Percentiles rank a stretch among this genome's conserved stretches.
These are phyloP conservation scores for Corythoichthys haematopterus DNA, from an alignment of 2,113 vertebrate genomes.

Conservation along the genomic window DNA sequence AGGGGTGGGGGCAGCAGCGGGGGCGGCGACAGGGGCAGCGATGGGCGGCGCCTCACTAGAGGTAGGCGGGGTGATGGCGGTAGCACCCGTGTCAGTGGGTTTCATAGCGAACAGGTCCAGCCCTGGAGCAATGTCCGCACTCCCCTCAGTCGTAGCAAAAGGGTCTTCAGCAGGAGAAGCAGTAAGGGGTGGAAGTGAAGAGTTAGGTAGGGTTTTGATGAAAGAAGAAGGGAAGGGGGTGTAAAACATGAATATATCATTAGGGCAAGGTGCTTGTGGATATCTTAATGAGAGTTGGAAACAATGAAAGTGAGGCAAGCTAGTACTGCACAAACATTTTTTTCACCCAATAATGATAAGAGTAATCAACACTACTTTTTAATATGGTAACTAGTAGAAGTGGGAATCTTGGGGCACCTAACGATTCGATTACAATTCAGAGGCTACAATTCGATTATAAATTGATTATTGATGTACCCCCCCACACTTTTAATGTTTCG, in stretches of 20 bases:
- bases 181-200: slow-evolving; percentile 33
- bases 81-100: slow-evolving; percentile 81
- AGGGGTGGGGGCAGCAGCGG: slow-evolving; percentile 74
- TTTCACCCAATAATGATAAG: too few species aligned
- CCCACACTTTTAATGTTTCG: too few species aligned
- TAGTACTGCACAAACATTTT: slow-evolving; percentile 10
- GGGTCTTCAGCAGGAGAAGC: slow-evolving; percentile 85
- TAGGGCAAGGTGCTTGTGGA: slow-evolving; percentile 9
- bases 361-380: too few species aligned
- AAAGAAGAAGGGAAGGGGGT: slow-evolving; percentile 70
- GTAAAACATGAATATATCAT: slow-evolving; percentile 49
- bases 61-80: slow-evolving; percentile 76
- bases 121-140: slow-evolving; percentile 86
- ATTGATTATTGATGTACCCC: too few species aligned
- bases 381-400: too few species aligned
- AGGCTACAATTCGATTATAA: too few species aligned
- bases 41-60: slow-evolving; percentile 77
- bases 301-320: slow-evolving; percentile 13
- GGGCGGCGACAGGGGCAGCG: slow-evolving; percentile 66
- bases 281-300: slow-evolving; percentile 4
- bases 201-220: slow-evolving; percentile 66
- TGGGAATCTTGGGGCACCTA: too few species aligned
- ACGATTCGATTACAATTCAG: too few species aligned
- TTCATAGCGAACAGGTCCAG: slow-evolving; percentile 99
- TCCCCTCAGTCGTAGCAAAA: slow-evolving; percentile 96